Conservation (phyloP, 2,888 invertebrate species). For the Stegophylla sp. region DNA sequence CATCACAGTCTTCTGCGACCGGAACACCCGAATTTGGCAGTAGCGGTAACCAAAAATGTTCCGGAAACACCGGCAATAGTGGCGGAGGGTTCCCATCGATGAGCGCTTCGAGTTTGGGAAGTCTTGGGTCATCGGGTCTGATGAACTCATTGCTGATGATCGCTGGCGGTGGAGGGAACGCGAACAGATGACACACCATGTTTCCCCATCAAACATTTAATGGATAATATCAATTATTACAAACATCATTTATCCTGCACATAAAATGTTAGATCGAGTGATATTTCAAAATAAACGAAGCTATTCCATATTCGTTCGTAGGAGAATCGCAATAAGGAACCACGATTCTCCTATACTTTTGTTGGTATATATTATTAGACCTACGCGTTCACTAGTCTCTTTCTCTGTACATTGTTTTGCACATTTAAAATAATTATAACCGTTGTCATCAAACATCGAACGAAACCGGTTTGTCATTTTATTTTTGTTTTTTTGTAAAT, state of each 20-base stretch:
- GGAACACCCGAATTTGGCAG: background rate
- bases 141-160: conserved; percentile 47
- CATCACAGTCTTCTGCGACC: background rate
- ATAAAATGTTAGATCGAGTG: background rate
- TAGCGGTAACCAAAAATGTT: conserved; percentile 17
- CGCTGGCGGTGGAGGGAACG: conserved; percentile 17
- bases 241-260: background rate
- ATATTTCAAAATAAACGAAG: background rate
- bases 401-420: no score
- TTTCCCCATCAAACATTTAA: background rate
- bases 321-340: no score
- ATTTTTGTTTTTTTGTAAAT: no score
- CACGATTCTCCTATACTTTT: no score
- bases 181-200: conserved; percentile 12
- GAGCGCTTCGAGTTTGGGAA: conserved; percentile 40
- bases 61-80: background rate
- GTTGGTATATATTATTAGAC: no score
- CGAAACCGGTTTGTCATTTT: no score
- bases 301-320: no score
- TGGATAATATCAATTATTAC: background rate
- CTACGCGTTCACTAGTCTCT: no score
- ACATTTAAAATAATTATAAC: no score
- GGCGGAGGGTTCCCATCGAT: conserved; percentile 33
- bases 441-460: no score
- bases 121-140: conserved; percentile 38